Conservation (phyloP, 2,797 vertebrate species). For the Crenuchus spilurus region DNA sequence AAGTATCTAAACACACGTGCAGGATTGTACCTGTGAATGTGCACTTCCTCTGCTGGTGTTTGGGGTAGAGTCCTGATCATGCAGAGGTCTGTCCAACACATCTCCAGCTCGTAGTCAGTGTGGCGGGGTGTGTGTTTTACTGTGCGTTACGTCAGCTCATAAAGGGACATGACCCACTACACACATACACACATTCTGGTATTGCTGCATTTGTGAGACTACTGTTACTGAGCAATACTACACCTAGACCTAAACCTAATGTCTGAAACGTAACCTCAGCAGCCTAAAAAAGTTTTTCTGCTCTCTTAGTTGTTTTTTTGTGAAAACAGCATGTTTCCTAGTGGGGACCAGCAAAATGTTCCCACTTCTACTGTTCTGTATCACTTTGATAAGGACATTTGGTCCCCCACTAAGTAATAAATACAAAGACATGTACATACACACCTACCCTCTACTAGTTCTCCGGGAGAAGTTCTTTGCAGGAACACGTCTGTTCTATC, state of each 20-base stretch:
- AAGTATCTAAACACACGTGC: conserved; percentile 26
- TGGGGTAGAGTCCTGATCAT: conserved; percentile 16
- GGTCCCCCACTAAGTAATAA: no score
- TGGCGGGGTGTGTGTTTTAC: conserved; percentile 14
- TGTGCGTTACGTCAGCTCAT: conserved; percentile 18
- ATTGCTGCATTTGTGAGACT: no score
- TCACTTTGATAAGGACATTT: no score
- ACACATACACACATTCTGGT: not conserved
- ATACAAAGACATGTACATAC: not conserved
- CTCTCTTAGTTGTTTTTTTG: no score
- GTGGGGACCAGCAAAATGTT: no score
- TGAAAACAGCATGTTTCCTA: no score
- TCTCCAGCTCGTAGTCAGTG: conserved; percentile 2
- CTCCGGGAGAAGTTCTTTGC: not conserved
- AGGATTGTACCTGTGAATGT: conserved; percentile 9
- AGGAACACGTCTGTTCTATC: not conserved
- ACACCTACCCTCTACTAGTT: not conserved
- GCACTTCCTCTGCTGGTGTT: conserved; percentile 14
- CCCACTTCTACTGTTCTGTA: no score
- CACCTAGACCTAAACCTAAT: no score
- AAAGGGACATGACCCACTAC: conserved; percentile 7
- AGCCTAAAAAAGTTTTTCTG: no score
- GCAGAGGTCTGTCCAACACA: conserved; percentile 4
- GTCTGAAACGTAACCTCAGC: no score
- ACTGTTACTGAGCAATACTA: no score